These are phyloP conservation scores for Poeciliopsis gracilis DNA, from an alignment of 2,797 vertebrate species.

Conservation along the genomic window DNA sequence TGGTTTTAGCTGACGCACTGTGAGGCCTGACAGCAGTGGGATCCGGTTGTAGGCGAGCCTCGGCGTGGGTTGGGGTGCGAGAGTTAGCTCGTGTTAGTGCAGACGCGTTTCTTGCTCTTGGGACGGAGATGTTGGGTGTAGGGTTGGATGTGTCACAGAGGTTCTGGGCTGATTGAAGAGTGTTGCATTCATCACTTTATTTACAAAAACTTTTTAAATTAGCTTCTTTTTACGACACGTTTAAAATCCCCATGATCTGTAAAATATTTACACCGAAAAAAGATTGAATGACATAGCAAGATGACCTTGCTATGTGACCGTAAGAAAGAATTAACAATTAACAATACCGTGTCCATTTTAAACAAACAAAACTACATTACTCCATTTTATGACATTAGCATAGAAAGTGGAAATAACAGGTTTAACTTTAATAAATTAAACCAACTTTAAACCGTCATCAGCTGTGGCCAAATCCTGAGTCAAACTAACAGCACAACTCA, in stretches of 20 bases:
- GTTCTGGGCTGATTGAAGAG: slow-evolving; percentile 4
- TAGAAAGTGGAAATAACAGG: not conserved
- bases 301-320: not conserved
- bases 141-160: slow-evolving; percentile 21
- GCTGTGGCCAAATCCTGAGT: not conserved
- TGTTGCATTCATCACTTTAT: not conserved
- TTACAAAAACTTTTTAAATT: not conserved
- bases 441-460: not conserved
- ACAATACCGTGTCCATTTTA: not conserved
- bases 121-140: slow-evolving; percentile 12
- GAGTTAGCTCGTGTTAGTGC: not conserved
- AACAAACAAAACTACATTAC: not conserved
- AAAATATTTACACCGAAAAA: not conserved
- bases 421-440: not conserved
- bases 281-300: not conserved
- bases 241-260: not conserved
- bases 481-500: not conserved
- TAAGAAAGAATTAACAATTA: not conserved
- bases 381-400: not conserved
- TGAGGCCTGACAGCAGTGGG: slow-evolving; percentile 29
- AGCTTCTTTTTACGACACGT: not conserved
- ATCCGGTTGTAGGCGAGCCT: slow-evolving; percentile 24
- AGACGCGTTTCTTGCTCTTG: not conserved
- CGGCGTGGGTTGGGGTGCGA: not conserved
- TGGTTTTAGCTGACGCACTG: slow-evolving; percentile 9